Base-by-base conservation (phyloP, 2,113 vertebrate genomes). In the Oryctolagus cuniculus region DNA sequence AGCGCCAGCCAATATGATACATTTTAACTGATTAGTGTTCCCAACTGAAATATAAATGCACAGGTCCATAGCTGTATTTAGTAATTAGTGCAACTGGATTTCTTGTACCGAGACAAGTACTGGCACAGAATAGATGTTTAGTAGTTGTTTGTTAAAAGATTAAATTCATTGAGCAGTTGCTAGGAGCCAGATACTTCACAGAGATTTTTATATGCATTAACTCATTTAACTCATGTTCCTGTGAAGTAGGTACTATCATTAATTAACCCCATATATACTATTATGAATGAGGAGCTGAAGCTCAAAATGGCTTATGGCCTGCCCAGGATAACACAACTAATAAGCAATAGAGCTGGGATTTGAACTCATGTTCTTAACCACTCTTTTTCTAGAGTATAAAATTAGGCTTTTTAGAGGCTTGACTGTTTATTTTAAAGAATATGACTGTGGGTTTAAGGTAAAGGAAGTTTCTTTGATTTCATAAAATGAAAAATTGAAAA, bases 21-120 rank as follows among this genome's bases (percentile, higher is more conserved):
- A 49, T 96, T 95, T 93, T 61, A 74, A 44, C 86, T 63, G 9
- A 69, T 55, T 86, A 0, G 89, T 17, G 92, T 21, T n/a, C 27
- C 4, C 25, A 91, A 75, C 58, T 69, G 29, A 79, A 89, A 75
- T 89, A 2, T 24, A 84, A 84, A 19, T 89, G n/a, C 7, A 0
- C 66, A 44, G 24, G 2, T 15, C 6, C 36, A 34, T 31, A 29
- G 44, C 29, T 90, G 19, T 34, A 38, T 69, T 69, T 89, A n/a
- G 31, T 5, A 34, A 5, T 84, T 82, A 38, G 44, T 55, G 11
- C 13, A 49, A 2, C 2, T 58, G 1, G 72, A 67, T 70, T 4
- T 5, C 12, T 44, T 51, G 31, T 38, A 19, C 58, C 49, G 58
- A 17, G 34, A 91, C 70, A 27, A 87, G 27, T 27, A 11, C 3